Base-by-base conservation (phyloP, 2,888 invertebrate genomes). In the Petrolisthes manimaculis region DNA sequence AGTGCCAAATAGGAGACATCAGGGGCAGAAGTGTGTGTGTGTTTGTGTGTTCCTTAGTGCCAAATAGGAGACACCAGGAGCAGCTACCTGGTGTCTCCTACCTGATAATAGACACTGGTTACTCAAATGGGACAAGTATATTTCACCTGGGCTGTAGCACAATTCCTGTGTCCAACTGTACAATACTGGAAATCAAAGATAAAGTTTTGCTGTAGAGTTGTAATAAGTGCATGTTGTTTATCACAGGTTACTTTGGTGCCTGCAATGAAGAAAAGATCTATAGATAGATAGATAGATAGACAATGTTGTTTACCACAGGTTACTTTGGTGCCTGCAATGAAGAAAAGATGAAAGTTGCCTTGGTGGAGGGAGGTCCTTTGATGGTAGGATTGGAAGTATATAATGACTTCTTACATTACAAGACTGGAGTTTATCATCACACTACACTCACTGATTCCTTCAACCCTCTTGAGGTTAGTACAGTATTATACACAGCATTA, bases 351-450 rank as follows among this genome's bases (percentile, higher is more conserved):
- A 92, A 92, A 90, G 84, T 93, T 53, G 93, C 93, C n/a, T 91
- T 94, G 67, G 92, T 93, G 8, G 91, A 93, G 51, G 92, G 93
- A 86, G 94, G 94, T 0, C 94, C 94, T 0, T 89, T 94, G 71
- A 92, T 93, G 5, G 93, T 94, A 0, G 92, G 93, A 0, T 93
- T 94, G 91, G 93, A 91, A 78, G 91, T 91, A 8, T 89, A 91
- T 18, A 84, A 85, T 67, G 91, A 91, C 71, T 91, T 91, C 90
- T 90, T 92, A 91, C 89, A 92, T 83, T 94, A 93, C 91, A 89
- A 90, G 0, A 89, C 91, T n/a, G 94, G 94, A 0, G 92, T 94
- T 77, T 94, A 94, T 91, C 93, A 92, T 54, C 93, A 93, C 91
- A 93, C 93, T 18, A 84, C 84, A 9, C 81, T 84, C 55, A 37